Evolutionary conservation across 2,113 vertebrate species (phyloP).

Genomic region (Stictonetta naevosa): DNA sequence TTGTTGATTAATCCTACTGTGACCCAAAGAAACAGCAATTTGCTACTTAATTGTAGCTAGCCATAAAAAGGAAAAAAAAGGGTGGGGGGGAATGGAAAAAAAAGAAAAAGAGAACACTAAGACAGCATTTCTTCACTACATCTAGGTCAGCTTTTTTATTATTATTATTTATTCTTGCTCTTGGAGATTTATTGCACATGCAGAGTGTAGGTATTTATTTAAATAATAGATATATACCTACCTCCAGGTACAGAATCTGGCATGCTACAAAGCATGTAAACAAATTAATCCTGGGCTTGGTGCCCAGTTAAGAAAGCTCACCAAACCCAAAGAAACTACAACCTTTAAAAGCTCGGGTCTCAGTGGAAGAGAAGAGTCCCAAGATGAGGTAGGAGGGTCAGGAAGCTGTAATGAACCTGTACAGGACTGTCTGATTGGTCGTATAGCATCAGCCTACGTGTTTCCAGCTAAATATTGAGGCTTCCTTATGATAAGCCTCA

Average conservation of each 20-base stretch:
- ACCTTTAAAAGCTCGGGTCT: background rate
- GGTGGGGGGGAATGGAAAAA: background rate
- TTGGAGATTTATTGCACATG: background rate
- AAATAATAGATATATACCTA: slow-evolving; percentile 22
- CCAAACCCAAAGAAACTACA: slow-evolving; percentile 5
- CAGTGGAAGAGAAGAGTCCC: background rate
- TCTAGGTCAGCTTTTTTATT: background rate
- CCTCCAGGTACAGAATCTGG: slow-evolving; percentile 10
- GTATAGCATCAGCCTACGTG: background rate
- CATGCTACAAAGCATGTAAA: slow-evolving; percentile 8
- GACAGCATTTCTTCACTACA: background rate
- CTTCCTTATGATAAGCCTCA: background rate
- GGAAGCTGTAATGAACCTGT: background rate
- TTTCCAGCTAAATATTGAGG: background rate
- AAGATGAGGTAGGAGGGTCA: background rate
- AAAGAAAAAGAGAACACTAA: background rate
- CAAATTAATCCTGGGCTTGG: slow-evolving; percentile 35
- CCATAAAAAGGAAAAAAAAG: background rate
- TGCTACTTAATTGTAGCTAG: slow-evolving; percentile 22
- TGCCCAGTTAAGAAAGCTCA: slow-evolving; percentile 12
- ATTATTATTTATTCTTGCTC: background rate
- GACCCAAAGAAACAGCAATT: slow-evolving; percentile 23
- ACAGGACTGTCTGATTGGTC: background rate
- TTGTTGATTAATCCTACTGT: slow-evolving; percentile 24
- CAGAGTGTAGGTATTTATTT: slow-evolving; percentile 13